Percentiles rank a stretch among this genome's conserved stretches.
These are phyloP conservation scores for Neelides sp. DNA, from an alignment of 1,140 invertebrate species.

Conservation along the genomic window DNA sequence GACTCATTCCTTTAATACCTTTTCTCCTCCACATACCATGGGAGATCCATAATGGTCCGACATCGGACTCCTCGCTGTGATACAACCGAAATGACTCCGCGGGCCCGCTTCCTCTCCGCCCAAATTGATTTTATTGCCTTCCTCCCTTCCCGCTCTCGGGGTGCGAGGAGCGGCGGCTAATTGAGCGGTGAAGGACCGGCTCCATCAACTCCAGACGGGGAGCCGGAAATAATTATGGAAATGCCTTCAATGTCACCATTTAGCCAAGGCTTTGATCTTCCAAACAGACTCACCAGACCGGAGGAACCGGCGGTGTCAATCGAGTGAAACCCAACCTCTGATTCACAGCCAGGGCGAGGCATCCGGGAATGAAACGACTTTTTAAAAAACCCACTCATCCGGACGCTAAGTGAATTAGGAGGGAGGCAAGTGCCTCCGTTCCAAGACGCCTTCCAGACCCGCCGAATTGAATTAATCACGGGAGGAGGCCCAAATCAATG, in stretches of 20 bases:
- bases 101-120: constrained; percentile 13
- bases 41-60: constrained; percentile 9
- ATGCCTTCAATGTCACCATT: constrained; percentile 5
- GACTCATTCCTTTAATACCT: constrained; percentile 21
- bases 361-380: too few species aligned
- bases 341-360: too few species aligned
- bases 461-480: constrained; percentile 4
- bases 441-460: background rate
- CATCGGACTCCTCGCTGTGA: constrained; percentile 20
- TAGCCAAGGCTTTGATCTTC: background rate
- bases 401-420: constrained; percentile 2
- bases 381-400: background rate
- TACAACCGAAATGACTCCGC: constrained; percentile 19
- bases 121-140: constrained; percentile 14
- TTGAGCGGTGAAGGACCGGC: too few species aligned
- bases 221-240: constrained; percentile 19
- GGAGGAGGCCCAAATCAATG: constrained; percentile 9
- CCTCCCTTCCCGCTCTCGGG: constrained; percentile 2
- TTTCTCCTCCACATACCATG: constrained; percentile 4
- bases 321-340: constrained; percentile 13
- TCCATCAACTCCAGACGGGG: constrained; percentile 23
- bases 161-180: too few species aligned
- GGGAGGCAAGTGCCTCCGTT: background rate
- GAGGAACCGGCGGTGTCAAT: constrained; percentile 10
- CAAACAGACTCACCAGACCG: background rate